Evolutionary conservation across 2,888 invertebrate species (phyloP).

Genomic region (Gastrophysa polygoni): DNA sequence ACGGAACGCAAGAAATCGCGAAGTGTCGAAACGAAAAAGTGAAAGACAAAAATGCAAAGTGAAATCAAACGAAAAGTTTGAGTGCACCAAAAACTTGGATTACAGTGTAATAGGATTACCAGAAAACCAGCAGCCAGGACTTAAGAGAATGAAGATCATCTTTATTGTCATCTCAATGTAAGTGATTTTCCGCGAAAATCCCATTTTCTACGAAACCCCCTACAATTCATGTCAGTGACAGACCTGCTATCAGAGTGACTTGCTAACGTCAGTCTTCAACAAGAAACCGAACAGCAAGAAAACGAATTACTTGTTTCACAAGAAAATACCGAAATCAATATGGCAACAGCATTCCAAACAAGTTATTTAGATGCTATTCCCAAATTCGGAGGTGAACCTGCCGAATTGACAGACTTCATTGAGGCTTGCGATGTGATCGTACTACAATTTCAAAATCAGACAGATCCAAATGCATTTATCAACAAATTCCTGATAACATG

Average conservation of each 20-base stretch:
- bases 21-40: not conserved
- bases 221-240: not conserved
- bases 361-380: constrained; percentile 3
- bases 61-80: not conserved
- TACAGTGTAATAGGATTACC: not conserved
- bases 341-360: not conserved
- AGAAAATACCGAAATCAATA: not conserved
- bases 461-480: too few relatives aligned
- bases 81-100: not conserved
- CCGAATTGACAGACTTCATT: not conserved
- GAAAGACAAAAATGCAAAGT: not conserved
- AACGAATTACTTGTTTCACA: too few relatives aligned
- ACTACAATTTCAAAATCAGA: not conserved
- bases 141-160: not conserved
- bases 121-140: not conserved
- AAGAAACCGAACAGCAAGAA: too few relatives aligned
- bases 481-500: too few relatives aligned
- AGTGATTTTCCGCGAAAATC: not conserved
- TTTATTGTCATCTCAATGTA: not conserved
- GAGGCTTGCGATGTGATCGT: not conserved
- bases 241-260: not conserved
- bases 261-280: not conserved
- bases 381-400: constrained; percentile 2
- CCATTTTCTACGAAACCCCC: not conserved
- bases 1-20: not conserved